Percentiles rank a stretch among this genome's conserved stretches.
Evolutionary conservation across 1,140 invertebrate genomes (phyloP).

Genomic region (Paraescarpia echinospica): DNA sequence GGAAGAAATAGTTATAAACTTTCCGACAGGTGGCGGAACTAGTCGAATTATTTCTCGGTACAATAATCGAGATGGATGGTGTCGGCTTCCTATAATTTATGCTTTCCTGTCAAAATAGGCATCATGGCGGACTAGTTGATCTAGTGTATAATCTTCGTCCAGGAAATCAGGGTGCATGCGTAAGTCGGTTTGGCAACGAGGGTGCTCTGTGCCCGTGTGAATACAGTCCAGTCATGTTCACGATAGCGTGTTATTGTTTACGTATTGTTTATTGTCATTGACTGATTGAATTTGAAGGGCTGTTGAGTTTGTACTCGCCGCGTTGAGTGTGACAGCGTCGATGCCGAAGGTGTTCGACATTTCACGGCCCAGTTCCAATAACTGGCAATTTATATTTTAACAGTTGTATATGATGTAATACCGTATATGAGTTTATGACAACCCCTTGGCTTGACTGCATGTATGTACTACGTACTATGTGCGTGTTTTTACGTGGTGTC

Average conservation of each 20-base stretch:
- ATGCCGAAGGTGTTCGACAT: too few species aligned
- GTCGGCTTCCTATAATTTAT: neutral
- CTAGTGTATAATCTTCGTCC: neutral
- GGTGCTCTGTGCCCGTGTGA: neutral
- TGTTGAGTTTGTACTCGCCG: too few species aligned
- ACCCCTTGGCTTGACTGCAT: too few species aligned
- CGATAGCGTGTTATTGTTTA: neutral
- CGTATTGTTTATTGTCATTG: neutral
- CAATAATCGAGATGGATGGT: neutral
- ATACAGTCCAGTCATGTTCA: neutral
- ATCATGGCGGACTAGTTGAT: neutral
- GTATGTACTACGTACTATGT: too few species aligned
- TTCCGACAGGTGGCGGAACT: neutral
- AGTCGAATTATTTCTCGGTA: neutral
- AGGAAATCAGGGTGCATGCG: neutral
- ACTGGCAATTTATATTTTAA: too few species aligned
- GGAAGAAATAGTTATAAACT: neutral
- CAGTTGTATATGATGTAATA: too few species aligned
- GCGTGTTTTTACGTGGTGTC: too few species aligned
- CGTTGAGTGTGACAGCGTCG: neutral
- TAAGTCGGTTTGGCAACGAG: neutral
- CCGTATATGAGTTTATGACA: too few species aligned
- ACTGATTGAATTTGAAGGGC: neutral
- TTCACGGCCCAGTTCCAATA: too few species aligned
- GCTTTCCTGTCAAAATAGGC: neutral